A percentile compares a stretch with the other conserved stretches of the same genome.
phyloP scores from a whole-genome alignment of 2,113 vertebrate genomes.

The Anarrhichthys ocellatus region DNA sequence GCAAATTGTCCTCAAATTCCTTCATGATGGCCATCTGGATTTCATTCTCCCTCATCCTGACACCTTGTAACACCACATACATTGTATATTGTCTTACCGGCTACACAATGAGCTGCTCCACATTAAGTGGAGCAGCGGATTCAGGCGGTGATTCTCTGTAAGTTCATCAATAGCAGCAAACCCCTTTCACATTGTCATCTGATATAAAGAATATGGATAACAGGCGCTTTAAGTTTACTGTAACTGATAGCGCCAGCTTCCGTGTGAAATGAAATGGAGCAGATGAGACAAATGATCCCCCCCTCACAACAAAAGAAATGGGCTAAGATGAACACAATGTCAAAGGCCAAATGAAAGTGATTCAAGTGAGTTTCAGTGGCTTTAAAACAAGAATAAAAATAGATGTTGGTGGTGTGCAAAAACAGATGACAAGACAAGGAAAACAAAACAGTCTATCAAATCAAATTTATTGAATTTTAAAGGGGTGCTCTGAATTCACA shows the following conservation, averaged over 20 bases:
- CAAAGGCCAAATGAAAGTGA: neutral
- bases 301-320: neutral
- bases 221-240: neutral
- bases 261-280: neutral
- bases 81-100: neutral
- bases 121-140: neutral
- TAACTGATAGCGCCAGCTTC: neutral
- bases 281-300: neutral
- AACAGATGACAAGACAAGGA: neutral
- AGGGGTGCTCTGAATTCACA: conserved; percentile 81
- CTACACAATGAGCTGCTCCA: neutral
- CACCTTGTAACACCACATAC: neutral
- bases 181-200: no score
- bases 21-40: neutral
- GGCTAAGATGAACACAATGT: neutral
- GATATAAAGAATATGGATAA: neutral
- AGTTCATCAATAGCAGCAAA: neutral
- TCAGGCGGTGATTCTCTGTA: neutral
- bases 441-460: conserved; percentile 78
- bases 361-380: neutral
- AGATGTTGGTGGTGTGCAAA: neutral
- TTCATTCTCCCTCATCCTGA: neutral
- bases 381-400: neutral
- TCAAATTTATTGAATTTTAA: conserved; percentile 82
- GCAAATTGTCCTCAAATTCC: neutral